Conservation (phyloP, 2,888 invertebrate genomes). For the Nemapogon koenigi region DNA sequence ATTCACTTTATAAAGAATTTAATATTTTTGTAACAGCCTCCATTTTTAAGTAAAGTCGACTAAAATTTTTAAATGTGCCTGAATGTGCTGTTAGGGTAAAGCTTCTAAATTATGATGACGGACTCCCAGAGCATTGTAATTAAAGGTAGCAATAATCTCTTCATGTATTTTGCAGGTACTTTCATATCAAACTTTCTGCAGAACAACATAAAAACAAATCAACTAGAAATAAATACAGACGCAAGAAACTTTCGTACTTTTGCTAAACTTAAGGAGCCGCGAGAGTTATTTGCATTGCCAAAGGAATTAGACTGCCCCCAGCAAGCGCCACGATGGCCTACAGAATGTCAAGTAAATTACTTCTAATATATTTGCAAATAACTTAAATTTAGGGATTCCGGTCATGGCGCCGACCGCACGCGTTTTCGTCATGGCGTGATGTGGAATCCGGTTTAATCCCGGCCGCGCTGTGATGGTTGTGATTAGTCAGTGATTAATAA, state of each 20-base stretch:
- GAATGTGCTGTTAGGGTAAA: too few species aligned
- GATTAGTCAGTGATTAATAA: too few species aligned
- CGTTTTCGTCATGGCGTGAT: too few species aligned
- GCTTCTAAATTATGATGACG: not conserved
- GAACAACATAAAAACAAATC: constrained; percentile 71
- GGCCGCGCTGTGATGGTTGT: too few species aligned
- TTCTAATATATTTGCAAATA: too few species aligned
- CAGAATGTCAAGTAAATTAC: constrained; percentile 80
- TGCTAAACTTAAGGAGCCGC: constrained; percentile 71
- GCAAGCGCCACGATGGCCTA: constrained; percentile 86
- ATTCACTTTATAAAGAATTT: not conserved
- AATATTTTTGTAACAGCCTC: not conserved
- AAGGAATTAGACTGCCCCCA: constrained; percentile 74
- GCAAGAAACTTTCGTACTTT: constrained; percentile 67
- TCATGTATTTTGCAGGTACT: constrained; percentile 54
- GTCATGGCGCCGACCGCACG: too few species aligned
- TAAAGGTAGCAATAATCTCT: not conserved
- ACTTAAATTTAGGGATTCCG: too few species aligned
- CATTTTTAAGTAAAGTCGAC: not conserved
- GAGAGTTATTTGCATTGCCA: constrained; percentile 75
- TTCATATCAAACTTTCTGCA: constrained; percentile 69
- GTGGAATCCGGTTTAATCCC: too few species aligned
- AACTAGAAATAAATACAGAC: constrained; percentile 73
- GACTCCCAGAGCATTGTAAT: not conserved
- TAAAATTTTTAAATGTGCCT: not conserved